Percentiles rank a stretch among this genome's conserved stretches.
Conservation (phyloP, 2,113 vertebrate genomes). For the Rissa tridactyla region DNA sequence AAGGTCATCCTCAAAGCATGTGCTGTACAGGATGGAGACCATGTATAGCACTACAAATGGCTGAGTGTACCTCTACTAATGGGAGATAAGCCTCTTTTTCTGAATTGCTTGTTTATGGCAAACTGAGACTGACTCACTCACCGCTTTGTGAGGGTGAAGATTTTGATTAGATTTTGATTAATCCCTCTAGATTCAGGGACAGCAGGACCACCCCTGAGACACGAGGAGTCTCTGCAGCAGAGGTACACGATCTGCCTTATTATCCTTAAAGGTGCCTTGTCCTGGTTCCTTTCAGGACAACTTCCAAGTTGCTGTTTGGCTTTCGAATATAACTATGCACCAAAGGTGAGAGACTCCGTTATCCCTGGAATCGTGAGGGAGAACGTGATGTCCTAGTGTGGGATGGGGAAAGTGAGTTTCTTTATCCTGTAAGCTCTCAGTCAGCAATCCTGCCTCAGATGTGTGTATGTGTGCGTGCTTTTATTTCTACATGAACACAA, state of each 20-base stretch:
- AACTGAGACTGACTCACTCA: neutral
- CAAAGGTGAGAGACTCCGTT: neutral
- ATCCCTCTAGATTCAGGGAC: neutral
- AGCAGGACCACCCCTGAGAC: neutral
- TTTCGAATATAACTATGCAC: constrained; percentile 29
- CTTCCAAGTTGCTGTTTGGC: neutral
- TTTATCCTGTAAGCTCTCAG: neutral
- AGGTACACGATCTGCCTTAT: constrained; percentile 47
- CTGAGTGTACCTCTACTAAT: neutral
- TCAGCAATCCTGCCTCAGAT: neutral
- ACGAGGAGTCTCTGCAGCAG: neutral
- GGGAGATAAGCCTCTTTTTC: neutral
- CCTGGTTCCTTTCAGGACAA: constrained; percentile 6
- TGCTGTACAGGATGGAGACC: neutral
- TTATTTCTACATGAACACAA: neutral
- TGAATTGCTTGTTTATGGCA: neutral
- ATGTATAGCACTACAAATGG: fast-evolving
- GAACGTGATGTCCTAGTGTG: neutral
- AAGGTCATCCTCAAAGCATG: neutral
- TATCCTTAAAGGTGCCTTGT: constrained; percentile 55
- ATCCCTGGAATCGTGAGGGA: neutral
- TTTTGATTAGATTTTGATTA: neutral
- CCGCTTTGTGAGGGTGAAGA: neutral
- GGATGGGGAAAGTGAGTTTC: neutral
- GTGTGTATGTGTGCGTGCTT: neutral